Evolutionary conservation across 1,140 invertebrate genomes (phyloP), one percentile per base, ranked within the genome.

Genomic region (Polypedilum vanderplanki): DNA sequence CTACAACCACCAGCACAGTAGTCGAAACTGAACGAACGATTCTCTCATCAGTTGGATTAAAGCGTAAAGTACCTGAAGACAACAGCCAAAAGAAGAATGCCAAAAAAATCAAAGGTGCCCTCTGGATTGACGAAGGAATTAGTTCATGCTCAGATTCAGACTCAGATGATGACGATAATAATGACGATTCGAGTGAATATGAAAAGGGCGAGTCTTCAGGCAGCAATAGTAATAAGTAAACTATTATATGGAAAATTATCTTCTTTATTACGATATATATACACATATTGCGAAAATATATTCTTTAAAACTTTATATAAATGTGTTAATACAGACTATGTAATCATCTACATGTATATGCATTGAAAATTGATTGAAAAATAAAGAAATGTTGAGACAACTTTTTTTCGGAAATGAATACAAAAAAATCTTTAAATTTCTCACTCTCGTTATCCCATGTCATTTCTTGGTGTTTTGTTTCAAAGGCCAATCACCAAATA

Each of bases 121-220:
- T 82, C 1, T 82, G 81, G 81, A 77, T 82, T 65, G 81, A 78
- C 24, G 80, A 81, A 64, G 78, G 80, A 40, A 73, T 82, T 22
- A 70, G 65, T 3, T 81, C 80, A 7, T 75, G 77, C 7, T 77
- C 79, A 7, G 79, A 78, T 40, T 75, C 75, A 0, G 78, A 79
- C 41, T 76, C 75, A 5, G 74, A 76, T 75, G 78, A 57, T 57
- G 46, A 33, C 5, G 24, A 33, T 5, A 33, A 33, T n/a, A n/a
- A n/a, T n/a, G n/a, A n/a, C 1, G 24, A 57, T 15, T 78, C 15
- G 24, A 78, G 77, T 64, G 78, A 79, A 3, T 76, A 76, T 17
- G 77, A 76, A 18, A 22, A 70, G 18, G 65, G 65, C 5, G 65
- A 70, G 65, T 70, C 65, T 20, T 70, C 65, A 22, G 65, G 17